Percentiles rank a stretch among this genome's conserved stretches.
Evolutionary conservation across 1,140 invertebrate genomes (phyloP).

Genomic region (Pogonomyrmex californicus): DNA sequence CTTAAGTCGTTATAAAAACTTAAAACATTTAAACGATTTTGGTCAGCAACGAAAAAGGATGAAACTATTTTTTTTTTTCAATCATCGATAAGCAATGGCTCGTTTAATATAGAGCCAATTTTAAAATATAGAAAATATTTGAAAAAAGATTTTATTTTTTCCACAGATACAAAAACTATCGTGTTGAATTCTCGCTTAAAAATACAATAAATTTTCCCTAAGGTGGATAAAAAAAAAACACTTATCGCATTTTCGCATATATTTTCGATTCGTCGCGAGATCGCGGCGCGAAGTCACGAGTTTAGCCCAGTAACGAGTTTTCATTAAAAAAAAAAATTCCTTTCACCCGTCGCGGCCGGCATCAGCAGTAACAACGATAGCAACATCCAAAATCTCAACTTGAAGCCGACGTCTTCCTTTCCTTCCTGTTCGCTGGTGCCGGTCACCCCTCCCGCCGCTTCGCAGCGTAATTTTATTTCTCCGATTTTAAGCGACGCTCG

Average conservation of each 20-base stretch:
- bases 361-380: conserved; percentile 1
- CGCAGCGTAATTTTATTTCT: conserved; percentile 85
- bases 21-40: not conserved
- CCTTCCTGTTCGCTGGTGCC: conserved; percentile 42
- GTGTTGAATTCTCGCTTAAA: not conserved
- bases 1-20: not conserved
- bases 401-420: conserved; percentile 51
- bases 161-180: not conserved
- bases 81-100: too few species aligned
- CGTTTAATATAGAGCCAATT: not conserved
- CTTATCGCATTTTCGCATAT: conserved; percentile 5
- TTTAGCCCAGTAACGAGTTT: conserved; percentile 46
- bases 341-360: conserved; percentile 9
- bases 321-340: conserved; percentile 55
- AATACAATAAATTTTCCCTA: not conserved
- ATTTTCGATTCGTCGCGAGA: conserved; percentile 4
- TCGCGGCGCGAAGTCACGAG: conserved; percentile 6
- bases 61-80: not conserved
- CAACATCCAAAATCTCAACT: conserved; percentile 39
- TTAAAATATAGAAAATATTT: conserved; percentile 3
- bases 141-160: not conserved
- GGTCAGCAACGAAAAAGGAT: not conserved
- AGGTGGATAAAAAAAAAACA: not conserved
- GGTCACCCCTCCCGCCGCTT: conserved; percentile 54
- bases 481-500: conserved; percentile 84